Percentiles rank a stretch among this genome's conserved stretches.
Evolutionary conservation across 2,888 invertebrate genomes (phyloP).

Genomic region (Auanema sp.): DNA sequence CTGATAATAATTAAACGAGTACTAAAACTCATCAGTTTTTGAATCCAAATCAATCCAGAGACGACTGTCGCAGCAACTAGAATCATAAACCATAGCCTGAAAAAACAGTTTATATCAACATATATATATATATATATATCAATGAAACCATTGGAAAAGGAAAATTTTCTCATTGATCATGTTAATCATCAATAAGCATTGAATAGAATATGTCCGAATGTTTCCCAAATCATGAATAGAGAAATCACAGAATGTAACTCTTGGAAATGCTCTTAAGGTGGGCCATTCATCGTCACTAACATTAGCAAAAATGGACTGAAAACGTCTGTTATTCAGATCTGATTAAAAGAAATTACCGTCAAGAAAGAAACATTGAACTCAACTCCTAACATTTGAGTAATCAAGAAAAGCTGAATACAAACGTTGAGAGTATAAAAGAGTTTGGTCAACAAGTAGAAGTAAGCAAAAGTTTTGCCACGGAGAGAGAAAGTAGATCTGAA

Average conservation of each 20-base stretch:
- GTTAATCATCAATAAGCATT: constrained; percentile 16
- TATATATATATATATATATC: too few relatives aligned
- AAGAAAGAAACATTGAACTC: neutral
- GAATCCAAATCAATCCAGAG: too few relatives aligned
- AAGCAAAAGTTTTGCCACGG: neutral
- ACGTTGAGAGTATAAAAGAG: constrained; percentile 7
- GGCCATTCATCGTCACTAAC: constrained; percentile 5
- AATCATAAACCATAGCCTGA: too few relatives aligned
- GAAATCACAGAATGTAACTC: constrained; percentile 15
- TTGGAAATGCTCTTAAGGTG: constrained; percentile 8
- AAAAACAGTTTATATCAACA: too few relatives aligned
- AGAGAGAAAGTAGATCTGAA: too few relatives aligned
- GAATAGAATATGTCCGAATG: constrained; percentile 1
- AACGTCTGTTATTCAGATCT: too few relatives aligned
- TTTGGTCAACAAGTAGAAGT: constrained; percentile 8
- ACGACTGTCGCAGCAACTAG: too few relatives aligned
- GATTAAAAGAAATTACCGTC: neutral
- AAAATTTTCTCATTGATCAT: constrained; percentile 16
- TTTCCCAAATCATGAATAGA: constrained; percentile 8
- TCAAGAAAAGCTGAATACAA: constrained; percentile 3
- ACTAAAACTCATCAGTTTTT: too few relatives aligned
- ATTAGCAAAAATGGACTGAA: constrained; percentile 7
- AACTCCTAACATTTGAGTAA: neutral
- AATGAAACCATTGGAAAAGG: constrained; percentile 13
- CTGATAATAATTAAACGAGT: too few relatives aligned